phyloP scores from a whole-genome alignment of 2,888 invertebrate species.

The Neria commutata region DNA sequence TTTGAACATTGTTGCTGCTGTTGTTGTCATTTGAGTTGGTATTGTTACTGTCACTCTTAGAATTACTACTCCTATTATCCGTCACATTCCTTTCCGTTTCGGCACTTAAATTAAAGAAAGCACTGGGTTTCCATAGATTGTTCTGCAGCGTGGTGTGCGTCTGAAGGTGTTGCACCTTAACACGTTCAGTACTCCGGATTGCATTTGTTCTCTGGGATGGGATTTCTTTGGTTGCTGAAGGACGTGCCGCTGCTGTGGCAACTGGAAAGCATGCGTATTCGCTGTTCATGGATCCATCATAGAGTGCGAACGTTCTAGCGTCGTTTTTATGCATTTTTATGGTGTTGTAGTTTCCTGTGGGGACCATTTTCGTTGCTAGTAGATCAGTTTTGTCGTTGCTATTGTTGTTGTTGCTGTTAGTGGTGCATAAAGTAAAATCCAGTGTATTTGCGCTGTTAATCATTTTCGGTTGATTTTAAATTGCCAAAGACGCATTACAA shows the following conservation, averaged over 20 bases:
- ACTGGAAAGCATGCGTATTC: constrained; percentile 16
- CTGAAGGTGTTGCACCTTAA: constrained; percentile 34
- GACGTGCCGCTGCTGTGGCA: not conserved
- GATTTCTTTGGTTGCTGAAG: constrained; percentile 23
- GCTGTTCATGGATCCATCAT: not conserved
- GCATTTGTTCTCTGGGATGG: constrained; percentile 26
- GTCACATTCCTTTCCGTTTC: constrained; percentile 10
- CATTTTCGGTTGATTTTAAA: constrained; percentile 19
- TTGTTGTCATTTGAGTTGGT: constrained; percentile 19
- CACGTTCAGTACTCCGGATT: constrained; percentile 26
- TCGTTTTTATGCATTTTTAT: constrained; percentile 14
- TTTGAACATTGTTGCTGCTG: constrained; percentile 21
- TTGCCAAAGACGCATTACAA: constrained; percentile 24
- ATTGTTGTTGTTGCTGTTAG: no score
- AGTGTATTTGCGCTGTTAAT: constrained; percentile 37
- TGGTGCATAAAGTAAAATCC: constrained; percentile 24
- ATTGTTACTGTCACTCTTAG: constrained; percentile 11
- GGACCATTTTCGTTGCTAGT: constrained; percentile 26
- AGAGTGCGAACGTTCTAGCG: not conserved
- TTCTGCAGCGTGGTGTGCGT: constrained; percentile 35
- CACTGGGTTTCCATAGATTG: constrained; percentile 33
- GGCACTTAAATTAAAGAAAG: constrained; percentile 28
- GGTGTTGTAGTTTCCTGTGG: constrained; percentile 23
- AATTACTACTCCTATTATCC: constrained; percentile 18
- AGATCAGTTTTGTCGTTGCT: constrained; percentile 6